phyloP scores from a whole-genome alignment of 2,888 invertebrate species.

The Ornithoptera alexandrae region DNA sequence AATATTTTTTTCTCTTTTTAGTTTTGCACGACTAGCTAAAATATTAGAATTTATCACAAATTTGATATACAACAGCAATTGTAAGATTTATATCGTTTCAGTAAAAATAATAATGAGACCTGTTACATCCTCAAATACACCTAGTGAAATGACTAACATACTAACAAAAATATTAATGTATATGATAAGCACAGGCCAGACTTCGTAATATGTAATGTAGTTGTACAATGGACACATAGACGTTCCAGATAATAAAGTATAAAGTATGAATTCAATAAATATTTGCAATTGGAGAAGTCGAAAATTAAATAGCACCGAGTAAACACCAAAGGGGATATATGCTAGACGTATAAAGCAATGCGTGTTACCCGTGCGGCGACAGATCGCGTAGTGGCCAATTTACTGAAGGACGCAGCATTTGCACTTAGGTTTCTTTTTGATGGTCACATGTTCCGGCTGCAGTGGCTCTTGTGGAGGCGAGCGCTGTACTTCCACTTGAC shows the following conservation, averaged over 20 bases:
- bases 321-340: slow-evolving; percentile 52
- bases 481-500: slow-evolving; percentile 85
- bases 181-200: slow-evolving; percentile 26
- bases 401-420: slow-evolving; percentile 97
- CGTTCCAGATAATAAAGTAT: slow-evolving; percentile 32
- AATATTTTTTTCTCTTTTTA: slow-evolving; percentile 41
- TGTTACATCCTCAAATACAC: slow-evolving; percentile 37
- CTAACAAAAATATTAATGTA: slow-evolving; percentile 28
- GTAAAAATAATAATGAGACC: slow-evolving; percentile 47
- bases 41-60: slow-evolving; percentile 64
- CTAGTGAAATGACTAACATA: slow-evolving; percentile 32
- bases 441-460: slow-evolving; percentile 94
- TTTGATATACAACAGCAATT: slow-evolving; percentile 45
- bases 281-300: slow-evolving; percentile 43
- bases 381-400: slow-evolving; percentile 39
- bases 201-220: slow-evolving; percentile 14
- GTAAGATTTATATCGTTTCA: slow-evolving; percentile 49
- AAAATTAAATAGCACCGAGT: slow-evolving; percentile 60
- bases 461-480: slow-evolving; percentile 87
- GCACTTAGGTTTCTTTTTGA: slow-evolving; percentile 97
- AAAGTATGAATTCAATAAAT: slow-evolving; percentile 35
- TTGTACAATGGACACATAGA: slow-evolving; percentile 40
- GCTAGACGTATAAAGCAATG: slow-evolving; percentile 47
- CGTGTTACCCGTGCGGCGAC: slow-evolving; percentile 54
- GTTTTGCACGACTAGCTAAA: slow-evolving; percentile 62